Conservation (phyloP, 2,113 vertebrate species). For the Rhynchomys soricoides region DNA sequence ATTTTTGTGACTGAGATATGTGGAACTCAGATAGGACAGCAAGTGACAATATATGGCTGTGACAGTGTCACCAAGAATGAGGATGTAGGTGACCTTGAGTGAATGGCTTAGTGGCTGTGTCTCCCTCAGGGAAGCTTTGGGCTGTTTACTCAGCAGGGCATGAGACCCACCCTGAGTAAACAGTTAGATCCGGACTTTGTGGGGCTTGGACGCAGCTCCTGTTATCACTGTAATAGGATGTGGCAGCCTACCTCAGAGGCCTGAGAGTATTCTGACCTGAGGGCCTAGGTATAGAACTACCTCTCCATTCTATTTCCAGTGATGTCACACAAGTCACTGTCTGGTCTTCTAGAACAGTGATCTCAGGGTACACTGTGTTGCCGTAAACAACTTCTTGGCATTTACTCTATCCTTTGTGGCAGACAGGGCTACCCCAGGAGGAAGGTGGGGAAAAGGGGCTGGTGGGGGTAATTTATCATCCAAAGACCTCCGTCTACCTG, state of each 20-base stretch:
- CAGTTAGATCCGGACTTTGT: slow-evolving; percentile 55
- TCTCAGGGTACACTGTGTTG: background rate
- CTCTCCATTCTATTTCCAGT: slow-evolving; percentile 21
- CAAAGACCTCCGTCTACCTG: slow-evolving; percentile 30
- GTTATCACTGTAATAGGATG: background rate
- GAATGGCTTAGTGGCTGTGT: background rate
- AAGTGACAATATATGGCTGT: background rate
- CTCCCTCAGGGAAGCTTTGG: background rate
- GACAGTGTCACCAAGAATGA: background rate
- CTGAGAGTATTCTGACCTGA: background rate
- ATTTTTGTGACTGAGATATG: background rate
- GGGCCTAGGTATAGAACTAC: background rate
- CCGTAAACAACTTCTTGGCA: slow-evolving; percentile 55
- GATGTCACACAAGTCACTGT: slow-evolving; percentile 70
- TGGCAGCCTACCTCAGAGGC: background rate
- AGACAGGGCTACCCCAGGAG: slow-evolving; percentile 44
- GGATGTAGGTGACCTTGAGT: background rate
- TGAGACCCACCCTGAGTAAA: slow-evolving; percentile 69
- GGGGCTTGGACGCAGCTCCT: background rate
- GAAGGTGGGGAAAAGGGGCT: background rate
- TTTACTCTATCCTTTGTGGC: slow-evolving; percentile 40
- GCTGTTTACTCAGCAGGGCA: slow-evolving; percentile 58
- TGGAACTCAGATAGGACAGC: background rate
- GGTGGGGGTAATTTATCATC: slow-evolving; percentile 44
- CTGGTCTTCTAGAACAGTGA: slow-evolving; percentile 69